phyloP scores from a whole-genome alignment of 2,113 vertebrate genomes.

The Penelope pileata region DNA sequence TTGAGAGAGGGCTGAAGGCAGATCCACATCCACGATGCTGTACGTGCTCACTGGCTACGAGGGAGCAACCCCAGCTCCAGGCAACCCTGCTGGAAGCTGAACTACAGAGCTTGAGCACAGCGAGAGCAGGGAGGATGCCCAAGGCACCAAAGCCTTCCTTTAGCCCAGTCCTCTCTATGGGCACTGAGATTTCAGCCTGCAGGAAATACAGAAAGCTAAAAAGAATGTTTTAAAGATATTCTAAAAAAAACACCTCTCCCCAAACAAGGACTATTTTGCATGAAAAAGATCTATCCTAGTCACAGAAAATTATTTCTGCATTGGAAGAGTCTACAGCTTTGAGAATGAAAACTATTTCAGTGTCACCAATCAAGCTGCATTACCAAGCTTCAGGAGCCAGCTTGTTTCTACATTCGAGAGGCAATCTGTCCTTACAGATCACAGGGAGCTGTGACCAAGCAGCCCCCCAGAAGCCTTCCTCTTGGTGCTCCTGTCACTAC shows the following conservation, averaged over 20 bases:
- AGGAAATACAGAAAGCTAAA: background rate
- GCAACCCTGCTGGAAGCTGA: background rate
- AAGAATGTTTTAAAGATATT: background rate
- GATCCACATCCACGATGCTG: background rate
- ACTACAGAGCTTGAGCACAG: background rate
- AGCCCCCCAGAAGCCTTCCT: background rate
- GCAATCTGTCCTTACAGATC: background rate
- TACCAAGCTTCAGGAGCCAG: background rate
- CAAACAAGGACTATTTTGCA: background rate
- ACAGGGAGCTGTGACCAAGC: background rate
- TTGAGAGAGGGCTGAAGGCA: background rate
- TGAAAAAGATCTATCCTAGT: background rate
- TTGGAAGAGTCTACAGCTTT: background rate
- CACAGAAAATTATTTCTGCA: background rate
- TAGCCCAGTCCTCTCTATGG: background rate
- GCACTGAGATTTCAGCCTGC: background rate
- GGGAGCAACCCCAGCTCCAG: background rate
- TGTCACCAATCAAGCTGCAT: background rate
- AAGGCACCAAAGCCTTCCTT: background rate
- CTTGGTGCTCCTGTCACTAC: background rate
- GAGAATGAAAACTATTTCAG: background rate
- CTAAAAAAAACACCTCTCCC: background rate
- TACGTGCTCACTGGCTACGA: accelerated
- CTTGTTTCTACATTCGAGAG: background rate
- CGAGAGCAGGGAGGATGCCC: background rate